A percentile compares a stretch with the other conserved stretches of the same genome.
These are phyloP conservation scores for Pantelozetes paolii DNA, from an alignment of 2,888 invertebrate species.

Conservation along the genomic window DNA sequence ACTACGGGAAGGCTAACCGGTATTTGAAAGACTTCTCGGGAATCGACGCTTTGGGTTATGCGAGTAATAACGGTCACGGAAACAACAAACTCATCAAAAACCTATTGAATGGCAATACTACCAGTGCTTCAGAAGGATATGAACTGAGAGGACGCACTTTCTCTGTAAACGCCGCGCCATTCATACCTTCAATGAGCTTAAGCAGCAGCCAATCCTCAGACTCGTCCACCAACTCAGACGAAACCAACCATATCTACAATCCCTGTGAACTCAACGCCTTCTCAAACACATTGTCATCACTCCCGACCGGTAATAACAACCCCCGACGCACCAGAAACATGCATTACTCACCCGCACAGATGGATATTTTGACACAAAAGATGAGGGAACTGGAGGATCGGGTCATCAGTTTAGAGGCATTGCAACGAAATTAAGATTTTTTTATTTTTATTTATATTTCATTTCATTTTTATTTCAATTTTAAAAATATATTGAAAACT, in stretches of 20 bases:
- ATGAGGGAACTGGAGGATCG: neutral
- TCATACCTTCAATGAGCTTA: too few species aligned
- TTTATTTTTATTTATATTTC: neutral
- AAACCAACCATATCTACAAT: neutral
- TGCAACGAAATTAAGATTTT: neutral
- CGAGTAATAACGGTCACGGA: slow-evolving; percentile 53
- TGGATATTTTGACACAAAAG: neutral
- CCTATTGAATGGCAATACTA: neutral
- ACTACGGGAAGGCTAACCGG: slow-evolving; percentile 52
- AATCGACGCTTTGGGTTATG: slow-evolving; percentile 54
- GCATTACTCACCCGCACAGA: slow-evolving; percentile 21
- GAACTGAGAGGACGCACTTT: neutral
- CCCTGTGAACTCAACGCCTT: neutral
- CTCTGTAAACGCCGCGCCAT: too few species aligned
- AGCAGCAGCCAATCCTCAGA: too few species aligned
- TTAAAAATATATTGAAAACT: neutral
- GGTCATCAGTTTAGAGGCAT: neutral
- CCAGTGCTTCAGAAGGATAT: neutral
- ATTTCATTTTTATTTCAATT: neutral
- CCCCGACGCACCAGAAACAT: slow-evolving; percentile 33
- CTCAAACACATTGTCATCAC: neutral
- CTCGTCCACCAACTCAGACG: neutral
- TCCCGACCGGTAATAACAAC: neutral
- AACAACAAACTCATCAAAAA: slow-evolving; percentile 42
- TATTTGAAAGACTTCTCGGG: slow-evolving; percentile 53